Conservation (phyloP, 1,140 invertebrate genomes). For the Apis laboriosa region DNA sequence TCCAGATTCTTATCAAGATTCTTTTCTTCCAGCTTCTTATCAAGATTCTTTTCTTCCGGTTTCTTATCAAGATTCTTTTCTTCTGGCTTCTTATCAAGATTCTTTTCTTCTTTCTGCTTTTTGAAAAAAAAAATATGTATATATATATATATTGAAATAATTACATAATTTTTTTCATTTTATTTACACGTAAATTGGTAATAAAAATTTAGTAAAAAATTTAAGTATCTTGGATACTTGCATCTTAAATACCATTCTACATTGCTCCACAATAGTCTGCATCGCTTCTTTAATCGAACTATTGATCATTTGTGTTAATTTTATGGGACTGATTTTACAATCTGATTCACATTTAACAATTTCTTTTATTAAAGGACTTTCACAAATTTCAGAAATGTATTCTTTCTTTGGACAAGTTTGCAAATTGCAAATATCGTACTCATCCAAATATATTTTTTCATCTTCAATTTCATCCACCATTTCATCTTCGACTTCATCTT, state of each 20-base stretch:
- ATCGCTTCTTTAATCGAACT: constrained; percentile 65
- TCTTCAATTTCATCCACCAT: background rate
- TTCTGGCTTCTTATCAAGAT: background rate
- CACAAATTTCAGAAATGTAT: constrained; percentile 4
- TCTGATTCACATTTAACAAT: background rate
- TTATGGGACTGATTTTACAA: background rate
- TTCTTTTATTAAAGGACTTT: background rate
- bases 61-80: background rate
- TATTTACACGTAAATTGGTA: too few species aligned
- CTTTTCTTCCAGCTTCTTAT: constrained; percentile 29
- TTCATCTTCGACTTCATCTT: background rate
- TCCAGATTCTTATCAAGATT: background rate
- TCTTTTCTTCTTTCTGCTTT: constrained; percentile 35
- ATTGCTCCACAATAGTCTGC: constrained; percentile 57
- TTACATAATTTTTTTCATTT: background rate
- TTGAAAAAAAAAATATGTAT: background rate
- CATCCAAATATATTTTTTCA: background rate
- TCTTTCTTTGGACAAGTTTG: constrained; percentile 9
- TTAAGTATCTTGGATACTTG: constrained; percentile 51
- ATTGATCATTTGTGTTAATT: constrained; percentile 63
- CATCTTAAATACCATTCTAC: constrained; percentile 63
- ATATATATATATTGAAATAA: too few species aligned
- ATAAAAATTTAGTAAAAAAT: background rate
- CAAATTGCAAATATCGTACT: constrained; percentile 8
- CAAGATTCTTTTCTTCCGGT: background rate